Conservation (phyloP, 2,797 vertebrate species). For the Pelodytes ibericus region DNA sequence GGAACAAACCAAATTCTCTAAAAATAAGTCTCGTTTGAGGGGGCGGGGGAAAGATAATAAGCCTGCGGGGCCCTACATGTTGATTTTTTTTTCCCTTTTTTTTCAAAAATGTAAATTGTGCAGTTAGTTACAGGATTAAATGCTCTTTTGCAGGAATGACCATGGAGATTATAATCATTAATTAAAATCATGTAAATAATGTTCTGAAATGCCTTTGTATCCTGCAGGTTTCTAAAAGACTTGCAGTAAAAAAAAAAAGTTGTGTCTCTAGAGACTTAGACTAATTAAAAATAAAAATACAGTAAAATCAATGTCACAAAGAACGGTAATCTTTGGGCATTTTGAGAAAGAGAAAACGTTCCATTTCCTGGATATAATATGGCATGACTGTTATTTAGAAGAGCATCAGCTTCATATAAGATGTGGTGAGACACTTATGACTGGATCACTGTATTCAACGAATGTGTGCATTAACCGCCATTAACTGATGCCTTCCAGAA, state of each 20-base stretch:
- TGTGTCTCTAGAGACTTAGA: slow-evolving; percentile 70
- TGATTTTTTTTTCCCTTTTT: slow-evolving; percentile 57
- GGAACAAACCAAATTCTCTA: slow-evolving; percentile 67
- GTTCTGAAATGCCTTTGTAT: slow-evolving; percentile 73
- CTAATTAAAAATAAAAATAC: slow-evolving; percentile 76
- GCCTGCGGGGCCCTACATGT: slow-evolving; percentile 63
- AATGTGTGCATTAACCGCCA: too few relatives aligned
- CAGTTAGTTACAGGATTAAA: slow-evolving; percentile 73
- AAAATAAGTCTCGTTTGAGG: slow-evolving; percentile 64
- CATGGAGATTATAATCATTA: slow-evolving; percentile 78
- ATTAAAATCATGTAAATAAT: slow-evolving; percentile 81
- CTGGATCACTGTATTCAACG: too few relatives aligned
- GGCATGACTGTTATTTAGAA: too few relatives aligned
- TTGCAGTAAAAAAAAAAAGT: slow-evolving; percentile 69
- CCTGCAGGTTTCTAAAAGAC: slow-evolving; percentile 70
- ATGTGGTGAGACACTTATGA: too few relatives aligned
- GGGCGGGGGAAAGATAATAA: slow-evolving; percentile 60
- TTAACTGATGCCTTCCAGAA: too few relatives aligned
- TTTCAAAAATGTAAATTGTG: slow-evolving; percentile 74
- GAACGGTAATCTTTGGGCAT: slow-evolving; percentile 58
- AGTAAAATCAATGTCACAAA: slow-evolving; percentile 65
- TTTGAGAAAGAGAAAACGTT: slow-evolving; percentile 59
- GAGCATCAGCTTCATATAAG: too few relatives aligned
- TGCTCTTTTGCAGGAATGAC: slow-evolving; percentile 74
- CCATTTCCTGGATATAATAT: slow-evolving; percentile 47